Evolutionary conservation across 2,113 vertebrate genomes (phyloP), one percentile per base, ranked within the genome.

Genomic region (Erinaceus europaeus): DNA sequence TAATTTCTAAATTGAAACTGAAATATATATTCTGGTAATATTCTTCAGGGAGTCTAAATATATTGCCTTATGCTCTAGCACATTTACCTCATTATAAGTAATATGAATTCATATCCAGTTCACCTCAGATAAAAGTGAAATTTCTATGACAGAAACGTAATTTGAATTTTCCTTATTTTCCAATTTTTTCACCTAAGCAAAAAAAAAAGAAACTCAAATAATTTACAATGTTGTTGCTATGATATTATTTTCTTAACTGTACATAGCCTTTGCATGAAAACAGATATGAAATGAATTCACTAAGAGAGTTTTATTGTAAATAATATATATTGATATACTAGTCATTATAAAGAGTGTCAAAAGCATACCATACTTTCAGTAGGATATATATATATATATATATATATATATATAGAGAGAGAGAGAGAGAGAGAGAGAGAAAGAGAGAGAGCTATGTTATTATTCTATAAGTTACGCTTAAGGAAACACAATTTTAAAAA

Each of bases 231-330:
- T n/a, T n/a, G n/a, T 5, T 15, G n/a, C 9, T 27, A 40, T 6
- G 64, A 52, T 65, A 64, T 48, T 48, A 84, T 88, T 71, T 85
- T 5, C 27, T 27, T 74, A 65, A 53, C 9, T 64, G 69, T 65
- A 18, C 34, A 69, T 2, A 42, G n/a, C 12, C 17, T 74, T 3
- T 36, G 20, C 74, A 40, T 74, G n/a, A 72, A 93, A 85, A 40
- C 9, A 18, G 15, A 71, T 20, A 2, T 44, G 18, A 75, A 92
- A 71, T 44, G 13, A 78, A 79, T 25, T 75, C 18, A 25, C 29
- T 27, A 50, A 75, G 17, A 44, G 71, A 75, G 55, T 8, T 1
- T 20, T 42, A 17, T 23, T 40, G 5, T 57, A 34, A 90, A 64
- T 52, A 68, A 42, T 20, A 40, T 21, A 2, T 7, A 46, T 3